Evolutionary conservation across 2,797 vertebrate genomes (phyloP).

Genomic region (Chelmon rostratus): DNA sequence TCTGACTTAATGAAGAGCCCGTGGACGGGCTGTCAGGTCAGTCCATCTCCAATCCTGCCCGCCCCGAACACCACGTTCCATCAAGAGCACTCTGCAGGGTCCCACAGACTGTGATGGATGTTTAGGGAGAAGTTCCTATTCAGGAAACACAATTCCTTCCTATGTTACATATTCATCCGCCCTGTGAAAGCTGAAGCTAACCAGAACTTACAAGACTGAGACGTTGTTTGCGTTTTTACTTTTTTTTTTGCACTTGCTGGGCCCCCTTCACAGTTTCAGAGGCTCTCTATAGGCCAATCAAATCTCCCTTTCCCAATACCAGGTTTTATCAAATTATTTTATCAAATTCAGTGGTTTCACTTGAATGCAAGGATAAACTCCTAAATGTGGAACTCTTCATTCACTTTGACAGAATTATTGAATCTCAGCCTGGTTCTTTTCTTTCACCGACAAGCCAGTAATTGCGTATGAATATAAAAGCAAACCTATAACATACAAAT

Average conservation of each 20-base stretch:
- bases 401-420: constrained; percentile 21
- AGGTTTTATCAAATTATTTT: constrained; percentile 21
- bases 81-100: neutral
- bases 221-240: neutral
- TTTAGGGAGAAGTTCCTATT: constrained; percentile 24
- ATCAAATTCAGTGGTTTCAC: constrained; percentile 46
- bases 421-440: constrained; percentile 27
- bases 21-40: constrained; percentile 18
- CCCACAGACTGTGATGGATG: neutral
- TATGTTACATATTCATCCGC: constrained; percentile 44
- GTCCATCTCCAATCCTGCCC: neutral
- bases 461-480: constrained; percentile 55
- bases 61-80: neutral
- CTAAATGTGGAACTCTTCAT: constrained; percentile 22
- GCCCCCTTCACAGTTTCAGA: constrained; percentile 33
- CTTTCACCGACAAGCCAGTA: constrained; percentile 37
- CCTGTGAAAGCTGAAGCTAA: constrained; percentile 12
- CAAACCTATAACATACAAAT: constrained; percentile 55
- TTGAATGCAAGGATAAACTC: constrained; percentile 20
- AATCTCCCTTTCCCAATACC: constrained; percentile 13
- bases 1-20: constrained; percentile 29
- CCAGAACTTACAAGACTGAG: neutral
- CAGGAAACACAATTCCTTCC: constrained; percentile 38
- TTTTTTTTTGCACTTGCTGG: constrained; percentile 5
- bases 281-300: constrained; percentile 24